These are phyloP conservation scores for Drosophila varians DNA, from an alignment of 1,140 invertebrate genomes.

Conservation along the genomic window DNA sequence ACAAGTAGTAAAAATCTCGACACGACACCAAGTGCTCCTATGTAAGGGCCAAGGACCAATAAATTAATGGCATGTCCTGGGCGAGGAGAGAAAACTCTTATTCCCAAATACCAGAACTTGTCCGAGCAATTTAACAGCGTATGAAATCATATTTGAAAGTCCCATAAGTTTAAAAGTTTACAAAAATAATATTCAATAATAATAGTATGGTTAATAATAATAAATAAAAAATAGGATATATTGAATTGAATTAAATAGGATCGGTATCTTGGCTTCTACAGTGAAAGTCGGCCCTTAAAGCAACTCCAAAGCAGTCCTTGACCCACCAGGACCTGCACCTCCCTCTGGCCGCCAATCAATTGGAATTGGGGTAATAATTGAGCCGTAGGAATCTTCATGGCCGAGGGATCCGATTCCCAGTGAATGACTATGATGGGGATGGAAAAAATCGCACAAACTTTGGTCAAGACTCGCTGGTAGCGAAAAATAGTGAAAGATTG, in stretches of 20 bases:
- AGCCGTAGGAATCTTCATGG: conserved; percentile 20
- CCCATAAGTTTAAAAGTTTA: too few relatives aligned
- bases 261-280: background rate
- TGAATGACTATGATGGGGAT: conserved; percentile 10
- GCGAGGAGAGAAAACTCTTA: conserved; percentile 9
- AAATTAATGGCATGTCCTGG: background rate
- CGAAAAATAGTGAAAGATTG: background rate
- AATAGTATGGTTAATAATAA: too few relatives aligned
- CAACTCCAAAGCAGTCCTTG: background rate
- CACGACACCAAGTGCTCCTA: conserved; percentile 21
- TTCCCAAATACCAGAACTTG: background rate
- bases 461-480: too few relatives aligned
- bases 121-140: background rate
- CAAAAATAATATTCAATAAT: background rate
- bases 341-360: background rate
- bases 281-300: too few relatives aligned
- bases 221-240: too few relatives aligned
- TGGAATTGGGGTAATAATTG: conserved; percentile 19
- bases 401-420: background rate
- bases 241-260: too few relatives aligned
- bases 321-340: background rate
- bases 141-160: background rate
- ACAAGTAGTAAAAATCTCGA: conserved; percentile 33
- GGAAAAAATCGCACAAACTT: background rate
- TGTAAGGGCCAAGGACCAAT: conserved; percentile 11